Evolutionary conservation across 1,140 invertebrate species (phyloP), one percentile per base, ranked within the genome.

Genomic region (Zaprionus nigranus): DNA sequence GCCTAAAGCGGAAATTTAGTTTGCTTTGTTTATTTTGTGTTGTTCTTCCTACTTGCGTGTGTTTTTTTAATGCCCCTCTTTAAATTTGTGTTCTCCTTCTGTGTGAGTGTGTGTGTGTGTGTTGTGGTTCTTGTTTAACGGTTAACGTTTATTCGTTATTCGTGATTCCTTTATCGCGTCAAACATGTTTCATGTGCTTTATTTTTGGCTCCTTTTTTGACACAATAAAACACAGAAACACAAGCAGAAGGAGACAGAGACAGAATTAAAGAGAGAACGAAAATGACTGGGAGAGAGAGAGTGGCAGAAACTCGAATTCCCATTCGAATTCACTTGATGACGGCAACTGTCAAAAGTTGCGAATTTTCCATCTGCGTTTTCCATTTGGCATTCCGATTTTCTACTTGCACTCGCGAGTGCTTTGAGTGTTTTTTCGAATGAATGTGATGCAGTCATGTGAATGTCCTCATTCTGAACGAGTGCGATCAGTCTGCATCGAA

Each of bases 1-100:
- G 30, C 57, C 58, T 65, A 57, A 71, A 53, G 53, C 80, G 70
- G 66, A 82, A 87, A 82, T 87, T 83, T 80, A 88, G 83, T 83
- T 87, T 88, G 60, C 53, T 69, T 82, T 75, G 65, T 78, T 76
- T 79, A 69, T 66, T 68, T 15, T 53, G 6, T n/a, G 22, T 49
- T 62, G 49, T 58, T 20, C 24, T 28, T 68, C 51, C n/a, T 38
- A 40, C n/a, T 53, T 36, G 64, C 54, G 43, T 74, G 30, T 54
- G 56, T 11, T 46, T 53, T 81, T 67, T 76, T 63, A 15, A 59
- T 26, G 57, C 36, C 34, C 65, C 26, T 38, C 66, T 56, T 75
- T 62, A 62, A 75, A 69, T 20, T 74, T 36, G 63, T 43, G 46
- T 36, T 36, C 69, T 38, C 38, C 30, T 54, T 40, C 69, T 46